Conservation (phyloP, 2,888 invertebrate species). For the Zygothrica quintamaculata region DNA sequence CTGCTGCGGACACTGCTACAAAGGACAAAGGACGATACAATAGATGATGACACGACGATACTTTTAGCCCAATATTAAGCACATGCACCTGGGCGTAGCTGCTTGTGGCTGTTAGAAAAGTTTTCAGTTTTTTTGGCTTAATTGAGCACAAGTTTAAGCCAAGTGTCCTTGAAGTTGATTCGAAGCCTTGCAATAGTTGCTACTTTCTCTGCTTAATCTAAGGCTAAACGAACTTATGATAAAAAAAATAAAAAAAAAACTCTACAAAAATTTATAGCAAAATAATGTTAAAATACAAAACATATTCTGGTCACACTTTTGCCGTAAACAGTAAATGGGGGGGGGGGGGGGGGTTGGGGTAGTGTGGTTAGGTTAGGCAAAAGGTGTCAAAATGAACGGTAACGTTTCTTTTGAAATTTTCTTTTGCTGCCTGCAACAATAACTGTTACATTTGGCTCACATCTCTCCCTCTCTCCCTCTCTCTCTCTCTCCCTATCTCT, state of each 20-base stretch:
- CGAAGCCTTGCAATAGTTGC: not conserved
- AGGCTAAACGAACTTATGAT: too few relatives aligned
- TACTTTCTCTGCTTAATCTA: too few relatives aligned
- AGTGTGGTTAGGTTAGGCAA: too few relatives aligned
- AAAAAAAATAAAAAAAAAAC: not conserved
- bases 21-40: conserved; percentile 26
- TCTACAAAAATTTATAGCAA: too few relatives aligned
- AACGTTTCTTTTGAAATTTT: conserved; percentile 5
- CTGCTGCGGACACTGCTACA: conserved; percentile 6
- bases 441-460: conserved; percentile 28
- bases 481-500: too few relatives aligned
- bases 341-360: too few relatives aligned
- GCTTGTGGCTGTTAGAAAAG: conserved; percentile 41
- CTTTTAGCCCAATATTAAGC: conserved; percentile 43
- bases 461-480: too few relatives aligned
- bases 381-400: not conserved
- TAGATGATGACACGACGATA: conserved; percentile 34
- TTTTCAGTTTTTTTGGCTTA: conserved; percentile 35
- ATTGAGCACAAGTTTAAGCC: conserved; percentile 28
- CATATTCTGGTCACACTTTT: too few relatives aligned
- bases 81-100: conserved; percentile 35
- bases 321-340: too few relatives aligned
- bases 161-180: conserved; percentile 8
- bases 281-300: too few relatives aligned
- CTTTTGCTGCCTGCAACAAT: conserved; percentile 7